phyloP scores from a whole-genome alignment of 2,113 vertebrate species.

The Lepus timidus region DNA sequence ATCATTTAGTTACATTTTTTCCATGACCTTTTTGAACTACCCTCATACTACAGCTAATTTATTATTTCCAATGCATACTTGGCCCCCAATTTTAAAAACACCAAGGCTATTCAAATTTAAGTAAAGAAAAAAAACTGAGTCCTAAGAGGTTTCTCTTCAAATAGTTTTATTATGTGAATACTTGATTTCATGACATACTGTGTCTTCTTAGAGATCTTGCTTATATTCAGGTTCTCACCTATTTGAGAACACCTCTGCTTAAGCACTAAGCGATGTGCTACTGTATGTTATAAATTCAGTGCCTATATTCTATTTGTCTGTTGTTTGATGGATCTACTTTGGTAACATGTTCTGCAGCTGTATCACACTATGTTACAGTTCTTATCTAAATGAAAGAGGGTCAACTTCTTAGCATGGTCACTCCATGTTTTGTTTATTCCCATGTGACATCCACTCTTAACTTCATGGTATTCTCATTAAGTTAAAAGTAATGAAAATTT shows the following conservation, averaged over 20 bases:
- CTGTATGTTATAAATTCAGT: background rate
- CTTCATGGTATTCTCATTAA: background rate
- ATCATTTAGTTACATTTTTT: too few species aligned
- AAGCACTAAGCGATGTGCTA: background rate
- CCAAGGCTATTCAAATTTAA: background rate
- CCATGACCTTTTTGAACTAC: too few species aligned
- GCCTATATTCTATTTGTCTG: background rate
- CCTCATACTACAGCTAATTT: background rate
- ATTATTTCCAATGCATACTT: background rate
- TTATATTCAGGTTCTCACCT: background rate
- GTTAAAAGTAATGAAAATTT: background rate
- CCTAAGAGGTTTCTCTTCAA: background rate
- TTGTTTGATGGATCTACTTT: background rate
- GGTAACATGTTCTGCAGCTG: background rate
- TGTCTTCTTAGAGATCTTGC: background rate
- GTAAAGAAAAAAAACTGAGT: background rate
- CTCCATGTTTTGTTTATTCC: background rate
- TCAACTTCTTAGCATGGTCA: background rate
- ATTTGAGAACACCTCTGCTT: background rate
- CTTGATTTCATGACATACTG: background rate
- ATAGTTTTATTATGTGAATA: background rate
- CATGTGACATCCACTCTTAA: background rate
- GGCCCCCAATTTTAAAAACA: background rate
- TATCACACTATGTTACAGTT: background rate
- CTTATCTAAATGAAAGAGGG: background rate